Evolutionary conservation across 2,113 vertebrate species (phyloP), one percentile per base, ranked within the genome.

Genomic region (Rafetus swinhoei): DNA sequence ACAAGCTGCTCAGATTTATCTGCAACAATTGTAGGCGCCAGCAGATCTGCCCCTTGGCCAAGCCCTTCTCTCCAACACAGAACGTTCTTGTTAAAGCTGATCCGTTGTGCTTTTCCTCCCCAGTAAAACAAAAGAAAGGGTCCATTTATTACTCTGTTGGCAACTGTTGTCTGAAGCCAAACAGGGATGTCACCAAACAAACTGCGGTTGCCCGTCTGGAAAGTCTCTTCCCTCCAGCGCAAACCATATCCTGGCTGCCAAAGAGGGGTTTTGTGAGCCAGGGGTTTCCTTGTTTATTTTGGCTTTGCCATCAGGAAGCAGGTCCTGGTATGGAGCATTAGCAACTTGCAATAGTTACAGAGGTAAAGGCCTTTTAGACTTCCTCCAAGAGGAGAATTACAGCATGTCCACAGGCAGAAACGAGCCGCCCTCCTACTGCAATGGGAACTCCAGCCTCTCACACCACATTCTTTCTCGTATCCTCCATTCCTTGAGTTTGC

Each of bases 281-380:
- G 50, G 65, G 79, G 65, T n/a, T 90, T 84, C 85, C 93, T 86
- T 89, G 81, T 92, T 10, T 45, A 76, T 50, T 14, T 7, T 86
- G 86, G 92, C 92, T 90, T 53, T 55, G 60, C 81, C 81, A 95
- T 89, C 95, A 89, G 95, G 93, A 96, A 95, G 81, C 56, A 89
- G 0, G 39, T 94, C 93, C 94, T 89, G 93, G 90, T 92, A 81
- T 21, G 52, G 32, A 57, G 84, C 53, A 90, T 84, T 39, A 50
- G n/a, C 29, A 39, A 72, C 27, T 22, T 54, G 27, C 13, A 90
- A 50, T 57, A 60, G 24, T 35, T 14, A 55, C 50, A 84, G 88
- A 86, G 83, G 72, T 80, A 85, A 83, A 50, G 52, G 83, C 3
- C 77, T 45, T 57, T 11, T 60, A 52, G 65, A 56, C n/a, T 56